A percentile compares a stretch with the other conserved stretches of the same genome.
Evolutionary conservation across 2,888 invertebrate species (phyloP).

Genomic region (Tryphoninae sp.): DNA sequence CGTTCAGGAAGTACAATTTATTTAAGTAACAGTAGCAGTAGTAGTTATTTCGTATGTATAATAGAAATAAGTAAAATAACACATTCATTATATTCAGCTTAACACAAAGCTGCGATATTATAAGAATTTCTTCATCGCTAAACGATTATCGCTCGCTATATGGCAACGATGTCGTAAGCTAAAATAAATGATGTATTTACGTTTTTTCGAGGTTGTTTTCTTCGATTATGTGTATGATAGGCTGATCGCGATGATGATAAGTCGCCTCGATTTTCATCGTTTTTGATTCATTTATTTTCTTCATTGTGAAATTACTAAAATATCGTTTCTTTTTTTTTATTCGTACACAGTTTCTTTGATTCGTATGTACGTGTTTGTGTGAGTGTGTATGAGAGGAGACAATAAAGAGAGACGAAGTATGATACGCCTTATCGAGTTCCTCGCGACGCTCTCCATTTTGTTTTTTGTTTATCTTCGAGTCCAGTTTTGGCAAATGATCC

Average conservation of each 20-base stretch:
- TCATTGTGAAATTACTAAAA: constrained; percentile 32
- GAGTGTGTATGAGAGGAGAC: constrained; percentile 38
- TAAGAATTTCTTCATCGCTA: constrained; percentile 35
- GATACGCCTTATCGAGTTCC: constrained; percentile 37
- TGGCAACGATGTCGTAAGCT: constrained; percentile 68
- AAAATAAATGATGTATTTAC: constrained; percentile 68
- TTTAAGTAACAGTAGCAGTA: constrained; percentile 74
- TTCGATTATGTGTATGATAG: constrained; percentile 44
- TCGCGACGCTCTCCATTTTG: constrained; percentile 19
- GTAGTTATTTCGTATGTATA: constrained; percentile 50
- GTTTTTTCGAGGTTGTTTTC: constrained; percentile 51
- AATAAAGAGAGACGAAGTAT: constrained; percentile 43
- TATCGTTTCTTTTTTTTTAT: constrained; percentile 23
- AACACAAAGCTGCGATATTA: constrained; percentile 70
- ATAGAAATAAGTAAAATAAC: constrained; percentile 72
- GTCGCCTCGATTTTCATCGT: constrained; percentile 32
- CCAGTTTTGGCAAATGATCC: constrained; percentile 3
- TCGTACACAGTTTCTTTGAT: constrained; percentile 17
- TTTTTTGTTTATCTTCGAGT: constrained; percentile 2
- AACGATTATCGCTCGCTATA: constrained; percentile 41
- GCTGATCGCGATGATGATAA: constrained; percentile 37
- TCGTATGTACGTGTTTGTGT: constrained; percentile 4
- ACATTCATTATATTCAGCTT: constrained; percentile 70
- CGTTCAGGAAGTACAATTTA: constrained; percentile 72
- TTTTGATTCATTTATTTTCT: constrained; percentile 14